These are phyloP conservation scores for Allacma fusca DNA, from an alignment of 2,888 invertebrate genomes.

Conservation along the genomic window DNA sequence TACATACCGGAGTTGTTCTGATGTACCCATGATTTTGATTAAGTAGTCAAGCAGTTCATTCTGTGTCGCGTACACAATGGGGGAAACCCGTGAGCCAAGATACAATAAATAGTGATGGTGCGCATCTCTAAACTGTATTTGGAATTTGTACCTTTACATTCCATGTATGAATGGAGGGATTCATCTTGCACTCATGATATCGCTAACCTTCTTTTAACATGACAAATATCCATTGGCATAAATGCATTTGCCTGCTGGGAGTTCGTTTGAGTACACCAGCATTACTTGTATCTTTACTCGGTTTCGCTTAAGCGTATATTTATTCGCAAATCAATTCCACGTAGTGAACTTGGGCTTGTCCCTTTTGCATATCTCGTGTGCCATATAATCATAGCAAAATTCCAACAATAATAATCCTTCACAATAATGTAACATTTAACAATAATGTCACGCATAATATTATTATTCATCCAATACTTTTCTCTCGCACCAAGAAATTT, in stretches of 20 bases:
- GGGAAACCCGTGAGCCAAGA: constrained; percentile 9
- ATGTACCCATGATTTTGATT: constrained; percentile 33
- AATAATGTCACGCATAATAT: background rate
- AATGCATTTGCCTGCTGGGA: constrained; percentile 3
- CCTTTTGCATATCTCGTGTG: background rate
- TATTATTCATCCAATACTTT: background rate
- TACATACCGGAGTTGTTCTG: background rate
- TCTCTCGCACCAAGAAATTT: background rate
- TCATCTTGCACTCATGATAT: constrained; percentile 26
- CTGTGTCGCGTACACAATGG: constrained; percentile 26
- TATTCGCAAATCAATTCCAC: constrained; percentile 12
- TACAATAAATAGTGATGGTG: constrained; percentile 7
- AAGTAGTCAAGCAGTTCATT: constrained; percentile 36
- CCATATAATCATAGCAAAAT: background rate
- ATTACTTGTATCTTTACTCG: background rate
- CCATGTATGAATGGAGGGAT: constrained; percentile 24
- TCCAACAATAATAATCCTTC: background rate
- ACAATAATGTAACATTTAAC: constrained; percentile 11
- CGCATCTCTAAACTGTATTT: background rate
- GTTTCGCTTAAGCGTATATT: background rate
- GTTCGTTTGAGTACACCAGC: background rate
- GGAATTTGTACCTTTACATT: background rate
- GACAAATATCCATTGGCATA: constrained; percentile 14
- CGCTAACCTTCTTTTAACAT: constrained; percentile 29
- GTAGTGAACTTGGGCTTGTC: constrained; percentile 3